Base-by-base conservation (phyloP, 2,888 invertebrate genomes). In the Dynastes tityus region DNA sequence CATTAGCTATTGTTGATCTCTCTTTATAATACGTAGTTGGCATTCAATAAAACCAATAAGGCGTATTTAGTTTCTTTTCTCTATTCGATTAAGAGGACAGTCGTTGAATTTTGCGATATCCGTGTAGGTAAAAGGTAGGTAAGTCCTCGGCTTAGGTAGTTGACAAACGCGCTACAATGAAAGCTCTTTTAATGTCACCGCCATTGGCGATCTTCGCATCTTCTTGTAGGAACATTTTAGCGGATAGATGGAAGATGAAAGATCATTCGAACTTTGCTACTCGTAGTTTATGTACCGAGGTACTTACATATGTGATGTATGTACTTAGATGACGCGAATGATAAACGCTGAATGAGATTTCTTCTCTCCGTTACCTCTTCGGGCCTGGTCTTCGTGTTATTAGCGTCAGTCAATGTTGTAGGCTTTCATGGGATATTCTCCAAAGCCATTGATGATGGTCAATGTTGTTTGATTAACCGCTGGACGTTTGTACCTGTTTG, bases 171-270 rank as follows among this genome's bases (percentile, higher is more conserved):
- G 65, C 40, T 37, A 40, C 65, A 4, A 65, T 65, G 32, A 40
- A 65, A 11, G 45, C 40, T 13, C 37, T 37, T 65, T 65, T 65
- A 40, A 40, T 45, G 65, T 65, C 65, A 65, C 65, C 65, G 65
- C 40, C 8, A 13, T 65, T 40, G 37, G 4, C 11, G 45, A 40
- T 45, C 45, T 45, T 45, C 45, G 45, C 9, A 45, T 45, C 45
- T 45, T 45, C 1, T 1, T 40, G 5, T n/a, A 40, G 13, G 16
- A 5, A 16, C 40, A 37, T 16, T 13, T 13, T 40, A 65, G 32
- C 65, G 16, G 65, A 40, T 40, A 45, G 40, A 32, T n/a, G 63
- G 32, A 27, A 61, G 4, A 27, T 9, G 16, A 27, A 27, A 22
- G 3, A 16, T 9, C 29, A 9, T 11, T 13, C 2, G n/a, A 40